Evolutionary conservation across 1,140 invertebrate species (phyloP), one percentile per base, ranked within the genome.

Genomic region (Hesperophylax magnus): DNA sequence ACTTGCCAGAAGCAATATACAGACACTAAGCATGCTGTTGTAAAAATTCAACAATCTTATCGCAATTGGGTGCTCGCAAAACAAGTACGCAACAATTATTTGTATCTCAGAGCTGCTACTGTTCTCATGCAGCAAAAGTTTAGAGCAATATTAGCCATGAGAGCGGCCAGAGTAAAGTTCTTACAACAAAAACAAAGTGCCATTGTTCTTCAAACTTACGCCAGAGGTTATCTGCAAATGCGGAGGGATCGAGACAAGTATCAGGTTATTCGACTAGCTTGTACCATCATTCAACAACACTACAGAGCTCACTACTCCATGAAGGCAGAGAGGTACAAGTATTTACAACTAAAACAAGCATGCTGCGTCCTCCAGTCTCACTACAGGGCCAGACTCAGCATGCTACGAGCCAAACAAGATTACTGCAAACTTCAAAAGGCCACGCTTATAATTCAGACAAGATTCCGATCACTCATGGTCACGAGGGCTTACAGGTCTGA

Each of bases 1-100:
- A 78, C 82, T 58, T 85, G 86, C 27, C 86, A 86, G 71, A 77
- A 78, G 4, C 79, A 87, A 5, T 90, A 88, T 69, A n/a, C 75
- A 3, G 34, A 85, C 3, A 84, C 82, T 24, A 87, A 78, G 78
- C 65, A 78, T 77, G 85, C 87, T 47, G 82, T 86, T 3, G 81
- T 89, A 11, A 58, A 85, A 0, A 85, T 93, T 74, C 92, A 92
- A 81, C 86, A 80, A 65, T 86, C 85, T 78, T 92, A 87, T 84
- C 89, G 88, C 82, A 88, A 88, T 72, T 82, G 76, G 65, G 14
- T 69, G 31, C 20, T 81, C 0, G 78, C 77, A 20, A 87, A 85
- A 76, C 85, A 85, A 79, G 78, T 80, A 9, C 83, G 85, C 3
- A 58, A 20, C 2, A 75, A 89, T 14, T 92, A 88, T 81, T 11